phyloP scores from a whole-genome alignment of 2,888 invertebrate genomes.

The Clivina fossor region DNA sequence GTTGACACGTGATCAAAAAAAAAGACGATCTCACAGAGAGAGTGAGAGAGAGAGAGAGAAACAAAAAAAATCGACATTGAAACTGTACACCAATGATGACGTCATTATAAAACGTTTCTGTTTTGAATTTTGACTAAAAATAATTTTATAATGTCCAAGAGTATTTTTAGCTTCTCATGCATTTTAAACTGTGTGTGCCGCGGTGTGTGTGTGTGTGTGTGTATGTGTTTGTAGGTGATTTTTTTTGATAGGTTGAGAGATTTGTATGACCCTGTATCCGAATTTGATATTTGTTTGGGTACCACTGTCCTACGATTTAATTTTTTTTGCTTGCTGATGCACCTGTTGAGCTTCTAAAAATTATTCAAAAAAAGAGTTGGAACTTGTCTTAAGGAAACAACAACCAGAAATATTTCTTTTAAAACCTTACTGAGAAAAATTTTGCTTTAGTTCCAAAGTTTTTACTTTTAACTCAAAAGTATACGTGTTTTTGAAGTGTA shows the following conservation, averaged over 20 bases:
- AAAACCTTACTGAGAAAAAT: no score
- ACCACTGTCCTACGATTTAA: conserved; percentile 17
- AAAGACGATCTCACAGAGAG: not conserved
- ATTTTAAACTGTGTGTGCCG: conserved; percentile 2
- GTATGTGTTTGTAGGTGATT: conserved; percentile 1
- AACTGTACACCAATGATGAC: conserved; percentile 28
- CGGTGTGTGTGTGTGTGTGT: conserved; percentile 4
- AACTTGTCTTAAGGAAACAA: no score
- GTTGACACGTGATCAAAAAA: conserved; percentile 32
- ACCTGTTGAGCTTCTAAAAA: conserved; percentile 29
- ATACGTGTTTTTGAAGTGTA: no score
- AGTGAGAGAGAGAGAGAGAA: conserved; percentile 1
- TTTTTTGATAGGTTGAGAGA: no score
- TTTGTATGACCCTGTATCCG: conserved; percentile 20
- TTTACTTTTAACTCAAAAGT: no score
- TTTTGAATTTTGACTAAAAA: conserved; percentile 26
- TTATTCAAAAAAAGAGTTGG: no score
- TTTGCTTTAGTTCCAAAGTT: no score
- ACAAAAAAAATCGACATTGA: conserved; percentile 28
- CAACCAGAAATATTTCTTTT: no score
- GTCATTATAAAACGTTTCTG: conserved; percentile 32
- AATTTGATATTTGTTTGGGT: conserved; percentile 22
- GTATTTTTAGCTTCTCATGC: conserved; percentile 12
- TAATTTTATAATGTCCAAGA: conserved; percentile 28
- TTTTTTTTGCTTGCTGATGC: conserved; percentile 7